Evolutionary conservation across 2,888 invertebrate species (phyloP).

Genomic region (Ramazzottius varieornatus): DNA sequence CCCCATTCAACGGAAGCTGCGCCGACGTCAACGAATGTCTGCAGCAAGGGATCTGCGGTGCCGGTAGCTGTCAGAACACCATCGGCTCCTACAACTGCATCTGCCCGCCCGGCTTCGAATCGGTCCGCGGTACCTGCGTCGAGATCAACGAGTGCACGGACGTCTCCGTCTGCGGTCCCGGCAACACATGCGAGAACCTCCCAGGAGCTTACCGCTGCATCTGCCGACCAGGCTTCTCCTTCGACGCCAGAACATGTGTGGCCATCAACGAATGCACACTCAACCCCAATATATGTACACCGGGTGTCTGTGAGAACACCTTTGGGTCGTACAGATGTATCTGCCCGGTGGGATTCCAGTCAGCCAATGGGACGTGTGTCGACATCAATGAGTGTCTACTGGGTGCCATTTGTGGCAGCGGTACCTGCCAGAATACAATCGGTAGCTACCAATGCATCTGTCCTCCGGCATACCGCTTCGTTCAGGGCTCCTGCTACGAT

Average conservation of each 20-base stretch:
- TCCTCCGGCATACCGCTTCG: not conserved
- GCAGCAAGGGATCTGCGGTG: conserved; percentile 13
- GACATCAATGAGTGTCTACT: not conserved
- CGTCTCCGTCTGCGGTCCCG: not conserved
- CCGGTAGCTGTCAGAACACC: conserved; percentile 48
- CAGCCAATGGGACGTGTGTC: not conserved
- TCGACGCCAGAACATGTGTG: not conserved
- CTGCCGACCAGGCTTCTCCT: not conserved
- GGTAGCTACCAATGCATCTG: not conserved
- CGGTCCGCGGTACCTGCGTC: not conserved
- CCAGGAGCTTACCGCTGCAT: not conserved
- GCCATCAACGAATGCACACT: not conserved
- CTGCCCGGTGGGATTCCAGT: not conserved
- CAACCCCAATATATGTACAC: not conserved
- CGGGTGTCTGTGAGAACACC: not conserved
- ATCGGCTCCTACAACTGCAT: conserved; percentile 38
- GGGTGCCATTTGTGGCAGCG: not conserved
- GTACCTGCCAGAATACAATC: not conserved
- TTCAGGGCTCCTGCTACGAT: not conserved
- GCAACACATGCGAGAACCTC: not conserved
- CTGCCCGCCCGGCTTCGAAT: not conserved
- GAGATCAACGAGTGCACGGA: not conserved
- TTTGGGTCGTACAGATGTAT: not conserved
- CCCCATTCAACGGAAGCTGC: not conserved
- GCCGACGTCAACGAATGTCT: not conserved